Evolutionary conservation across 2,797 vertebrate species (phyloP).

Genomic region (Threskiornis aethiopicus): DNA sequence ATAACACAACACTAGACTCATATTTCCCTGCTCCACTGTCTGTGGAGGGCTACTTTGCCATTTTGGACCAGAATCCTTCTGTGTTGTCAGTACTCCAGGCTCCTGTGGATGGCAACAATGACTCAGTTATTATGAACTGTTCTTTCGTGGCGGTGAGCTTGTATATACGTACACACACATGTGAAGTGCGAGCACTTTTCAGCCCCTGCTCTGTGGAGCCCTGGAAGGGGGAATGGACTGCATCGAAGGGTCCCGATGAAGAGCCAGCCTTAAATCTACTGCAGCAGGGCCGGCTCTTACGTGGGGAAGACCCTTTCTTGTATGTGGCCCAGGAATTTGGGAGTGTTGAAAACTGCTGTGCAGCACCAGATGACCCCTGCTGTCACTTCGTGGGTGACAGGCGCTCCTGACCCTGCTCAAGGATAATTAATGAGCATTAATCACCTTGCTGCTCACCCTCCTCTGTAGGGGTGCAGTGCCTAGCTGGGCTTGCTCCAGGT

Average conservation of each 20-base stretch:
- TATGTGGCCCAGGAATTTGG: not conserved
- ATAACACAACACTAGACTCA: not conserved
- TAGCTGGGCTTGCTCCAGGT: not conserved
- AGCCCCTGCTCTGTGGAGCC: not conserved
- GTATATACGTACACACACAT: not conserved
- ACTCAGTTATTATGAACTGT: conserved; percentile 42
- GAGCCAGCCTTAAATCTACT: not conserved
- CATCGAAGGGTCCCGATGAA: not conserved
- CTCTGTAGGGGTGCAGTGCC: not conserved
- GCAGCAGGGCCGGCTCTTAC: not conserved
- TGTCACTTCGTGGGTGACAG: not conserved
- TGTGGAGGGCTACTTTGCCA: not conserved
- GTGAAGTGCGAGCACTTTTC: not conserved
- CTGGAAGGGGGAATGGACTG: not conserved
- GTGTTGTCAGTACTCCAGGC: conserved; percentile 36
- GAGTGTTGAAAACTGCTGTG: not conserved
- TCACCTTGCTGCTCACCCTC: conserved; percentile 11
- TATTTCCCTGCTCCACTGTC: conserved; percentile 3
- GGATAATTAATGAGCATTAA: conserved; percentile 34
- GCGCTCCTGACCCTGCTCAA: not conserved
- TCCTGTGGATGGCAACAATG: conserved; percentile 67
- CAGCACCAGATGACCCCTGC: conserved; percentile 3
- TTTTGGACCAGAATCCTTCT: conserved; percentile 28
- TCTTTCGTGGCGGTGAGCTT: not conserved
- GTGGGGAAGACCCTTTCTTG: not conserved